Base-by-base conservation (phyloP, 2,888 invertebrate species). In the Athripsodes cinereus region DNA sequence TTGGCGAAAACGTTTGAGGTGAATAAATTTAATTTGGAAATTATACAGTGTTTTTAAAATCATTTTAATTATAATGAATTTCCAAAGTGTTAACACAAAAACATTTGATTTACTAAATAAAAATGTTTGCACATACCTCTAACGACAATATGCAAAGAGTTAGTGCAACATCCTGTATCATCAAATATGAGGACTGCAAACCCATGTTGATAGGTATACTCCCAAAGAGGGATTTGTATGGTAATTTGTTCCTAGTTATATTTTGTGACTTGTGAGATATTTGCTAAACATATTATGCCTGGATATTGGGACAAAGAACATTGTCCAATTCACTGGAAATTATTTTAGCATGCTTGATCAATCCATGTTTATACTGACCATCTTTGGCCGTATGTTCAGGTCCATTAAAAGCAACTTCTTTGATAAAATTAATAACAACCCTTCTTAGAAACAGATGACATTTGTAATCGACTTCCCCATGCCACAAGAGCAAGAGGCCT, bases 401-500 rank as follows among this genome's bases (percentile, higher is more conserved):
- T 1, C 85, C 88, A 19, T 72, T 71, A 20, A 84, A 74, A 8
- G 84, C 84, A 66, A 78, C 74, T 47, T 78, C 72, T 62, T 73
- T 78, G 56, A 91, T 89, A 68, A 89, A 92, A 34, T 78, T 67
- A 0, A 73, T 70, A 0, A 82, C 85, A 34, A 79, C 66, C 6
- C 70, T 67, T n/a, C 1, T 77, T 72, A 67, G 86, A 79, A 0
- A 87, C 83, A 61, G 80, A 79, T 2, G 88, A 85, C 85, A 90
- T 86, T 66, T 81, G 79, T 51, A 91, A 70, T 51, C 82, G 80
- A 65, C 84, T 83, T 22, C 90, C 88, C 90, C 91, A 92, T 0
- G 87, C 76, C 1, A 91, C 72, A 63, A 92, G 68, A 1, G 86
- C 89, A 35, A 92, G 70, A 0, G 90, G 91, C 66, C 84, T 76